Evolutionary conservation across 92 coral and sea anemone species (phyloP).

Genomic region (Zoanthus sociatus): DNA sequence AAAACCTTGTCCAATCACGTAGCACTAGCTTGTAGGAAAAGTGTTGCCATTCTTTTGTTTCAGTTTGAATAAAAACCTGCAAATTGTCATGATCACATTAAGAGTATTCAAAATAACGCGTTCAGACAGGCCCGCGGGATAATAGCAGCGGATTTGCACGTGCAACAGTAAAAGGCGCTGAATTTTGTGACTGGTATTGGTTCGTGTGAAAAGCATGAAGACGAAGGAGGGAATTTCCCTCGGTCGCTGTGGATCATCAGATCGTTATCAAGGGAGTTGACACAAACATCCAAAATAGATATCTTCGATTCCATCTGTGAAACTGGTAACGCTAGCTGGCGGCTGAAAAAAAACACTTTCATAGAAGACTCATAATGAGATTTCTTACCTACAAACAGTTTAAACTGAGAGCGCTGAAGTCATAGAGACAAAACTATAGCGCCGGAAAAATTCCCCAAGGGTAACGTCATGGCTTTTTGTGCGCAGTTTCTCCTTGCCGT

Average conservation of each 20-base stretch:
- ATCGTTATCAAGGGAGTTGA: conserved; percentile 43
- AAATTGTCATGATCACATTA: conserved; percentile 11
- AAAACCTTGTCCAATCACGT: conserved; percentile 40
- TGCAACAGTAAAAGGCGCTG: conserved; percentile 29
- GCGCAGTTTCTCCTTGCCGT: not conserved
- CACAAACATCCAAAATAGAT: conserved; percentile 24
- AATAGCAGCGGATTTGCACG: conserved; percentile 37
- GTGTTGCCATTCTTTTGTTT: conserved; percentile 21
- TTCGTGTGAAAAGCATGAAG: not conserved
- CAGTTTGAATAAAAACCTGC: conserved; percentile 15
- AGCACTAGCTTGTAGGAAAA: conserved; percentile 29
- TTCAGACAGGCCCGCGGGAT: conserved; percentile 45
- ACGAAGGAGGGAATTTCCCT: conserved; percentile 44
- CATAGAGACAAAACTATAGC: not conserved
- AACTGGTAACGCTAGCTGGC: conserved; percentile 14
- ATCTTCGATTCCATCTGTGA: conserved; percentile 9
- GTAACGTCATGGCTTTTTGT: conserved; percentile 34
- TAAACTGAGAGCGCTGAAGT: not conserved
- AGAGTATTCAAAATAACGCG: conserved; percentile 23
- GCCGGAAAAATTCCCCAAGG: not conserved
- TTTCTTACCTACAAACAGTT: conserved; percentile 11
- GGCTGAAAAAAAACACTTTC: conserved; percentile 7
- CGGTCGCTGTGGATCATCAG: conserved; percentile 15
- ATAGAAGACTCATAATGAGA: not conserved
- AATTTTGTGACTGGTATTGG: not conserved